Evolutionary conservation across 23 tunicate species (phyloP).

Genomic region (Trididemnum nubilum): DNA sequence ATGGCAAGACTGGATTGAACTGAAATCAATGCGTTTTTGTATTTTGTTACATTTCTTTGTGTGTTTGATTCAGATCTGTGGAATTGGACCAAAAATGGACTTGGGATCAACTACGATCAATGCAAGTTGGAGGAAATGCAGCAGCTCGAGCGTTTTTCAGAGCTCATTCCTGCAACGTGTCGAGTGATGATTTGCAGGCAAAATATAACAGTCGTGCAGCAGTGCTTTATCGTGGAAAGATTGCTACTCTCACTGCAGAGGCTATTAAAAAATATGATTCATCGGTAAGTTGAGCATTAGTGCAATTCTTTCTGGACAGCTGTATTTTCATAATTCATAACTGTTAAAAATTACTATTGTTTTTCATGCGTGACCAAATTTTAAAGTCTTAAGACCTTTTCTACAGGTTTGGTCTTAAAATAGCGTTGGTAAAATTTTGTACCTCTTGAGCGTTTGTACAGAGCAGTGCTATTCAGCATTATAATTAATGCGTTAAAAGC

Average conservation of each 20-base stretch:
- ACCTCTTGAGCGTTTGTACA: too few species aligned
- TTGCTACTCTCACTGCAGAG: constrained; percentile 60
- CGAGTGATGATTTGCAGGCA: constrained; percentile 69
- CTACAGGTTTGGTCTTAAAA: too few species aligned
- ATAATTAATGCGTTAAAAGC: too few species aligned
- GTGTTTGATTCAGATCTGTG: constrained; percentile 64
- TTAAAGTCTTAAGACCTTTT: too few species aligned
- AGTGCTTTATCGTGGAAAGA: constrained; percentile 69
- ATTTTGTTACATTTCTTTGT: too few species aligned
- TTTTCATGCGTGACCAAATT: background rate
- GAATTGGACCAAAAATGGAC: constrained; percentile 96
- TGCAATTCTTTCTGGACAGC: background rate
- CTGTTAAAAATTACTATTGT: too few species aligned
- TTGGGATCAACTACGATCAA: constrained; percentile 93
- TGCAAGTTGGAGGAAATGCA: constrained; percentile 99
- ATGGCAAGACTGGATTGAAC: too few species aligned
- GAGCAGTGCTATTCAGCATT: too few species aligned
- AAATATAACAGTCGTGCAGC: constrained; percentile 94
- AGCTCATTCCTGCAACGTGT: constrained; percentile 71
- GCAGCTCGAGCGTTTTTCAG: constrained; percentile 91
- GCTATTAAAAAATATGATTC: constrained; percentile 82
- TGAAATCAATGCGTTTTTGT: too few species aligned
- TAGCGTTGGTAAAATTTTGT: too few species aligned
- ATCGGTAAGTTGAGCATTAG: constrained; percentile 30
- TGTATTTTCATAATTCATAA: background rate